phyloP scores from a whole-genome alignment of 2,113 vertebrate species.

The Meleagris gallopavo region DNA sequence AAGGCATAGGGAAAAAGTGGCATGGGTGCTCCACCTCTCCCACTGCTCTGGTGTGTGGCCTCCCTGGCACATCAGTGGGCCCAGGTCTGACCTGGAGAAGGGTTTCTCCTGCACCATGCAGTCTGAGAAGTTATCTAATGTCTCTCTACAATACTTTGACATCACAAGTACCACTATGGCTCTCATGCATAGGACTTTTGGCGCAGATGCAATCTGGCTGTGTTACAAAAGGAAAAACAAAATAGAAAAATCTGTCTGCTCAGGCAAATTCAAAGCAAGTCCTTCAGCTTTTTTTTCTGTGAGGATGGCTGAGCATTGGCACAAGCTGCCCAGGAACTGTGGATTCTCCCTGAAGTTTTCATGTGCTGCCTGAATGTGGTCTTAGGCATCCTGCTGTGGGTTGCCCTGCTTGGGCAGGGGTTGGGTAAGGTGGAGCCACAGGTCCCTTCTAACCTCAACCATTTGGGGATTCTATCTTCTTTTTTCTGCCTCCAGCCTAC shows the following conservation, averaged over 20 bases:
- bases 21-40: neutral
- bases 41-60: neutral
- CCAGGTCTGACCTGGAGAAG: neutral
- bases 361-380: neutral
- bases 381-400: neutral
- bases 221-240: neutral
- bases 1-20: neutral
- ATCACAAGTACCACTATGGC: neutral
- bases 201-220: neutral
- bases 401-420: neutral
- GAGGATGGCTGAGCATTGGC: neutral
- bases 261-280: neutral
- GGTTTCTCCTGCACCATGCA: neutral
- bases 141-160: fast-evolving
- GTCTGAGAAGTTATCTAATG: neutral
- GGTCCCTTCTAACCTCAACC: neutral
- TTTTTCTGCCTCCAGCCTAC: neutral
- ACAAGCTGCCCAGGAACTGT: neutral
- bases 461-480: neutral
- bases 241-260: neutral
- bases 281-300: neutral
- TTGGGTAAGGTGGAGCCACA: neutral
- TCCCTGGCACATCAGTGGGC: neutral
- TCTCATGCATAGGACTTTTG: fast-evolving
- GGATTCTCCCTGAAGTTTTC: neutral